Conservation (phyloP, 2,888 invertebrate genomes). For the Chrysolina oricalcia region DNA sequence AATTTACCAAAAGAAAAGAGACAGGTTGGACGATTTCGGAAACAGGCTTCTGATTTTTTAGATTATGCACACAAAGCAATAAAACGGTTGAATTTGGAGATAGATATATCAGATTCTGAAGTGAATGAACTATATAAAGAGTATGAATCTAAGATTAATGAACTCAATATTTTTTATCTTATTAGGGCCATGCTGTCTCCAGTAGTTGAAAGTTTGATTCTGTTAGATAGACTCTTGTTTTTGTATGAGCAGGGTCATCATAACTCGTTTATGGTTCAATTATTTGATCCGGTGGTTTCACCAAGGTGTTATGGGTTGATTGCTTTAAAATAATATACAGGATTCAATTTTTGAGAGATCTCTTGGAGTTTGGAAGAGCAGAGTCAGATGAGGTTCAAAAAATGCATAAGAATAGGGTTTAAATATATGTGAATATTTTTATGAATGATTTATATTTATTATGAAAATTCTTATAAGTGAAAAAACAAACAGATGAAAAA, state of each 20-base stretch:
- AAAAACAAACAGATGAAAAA: no score
- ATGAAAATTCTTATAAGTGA: no score
- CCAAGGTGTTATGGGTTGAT: constrained; percentile 88
- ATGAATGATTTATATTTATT: no score
- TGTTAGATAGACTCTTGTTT: constrained; percentile 87
- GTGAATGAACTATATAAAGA: constrained; percentile 70
- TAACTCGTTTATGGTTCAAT: constrained; percentile 79
- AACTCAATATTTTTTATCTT: constrained; percentile 84
- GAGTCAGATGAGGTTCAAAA: no score
- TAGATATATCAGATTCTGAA: constrained; percentile 71
- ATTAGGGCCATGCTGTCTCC: constrained; percentile 85
- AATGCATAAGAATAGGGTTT: no score
- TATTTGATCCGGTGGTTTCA: constrained; percentile 89
- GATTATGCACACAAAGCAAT: constrained; percentile 83
- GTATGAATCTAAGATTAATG: constrained; percentile 73
- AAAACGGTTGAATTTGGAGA: constrained; percentile 75
- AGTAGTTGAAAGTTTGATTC: constrained; percentile 85
- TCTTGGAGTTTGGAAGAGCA: no score
- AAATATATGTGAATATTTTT: no score
- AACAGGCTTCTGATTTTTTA: constrained; percentile 76
- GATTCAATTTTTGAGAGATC: background rate
- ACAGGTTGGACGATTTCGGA: constrained; percentile 74
- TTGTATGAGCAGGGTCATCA: constrained; percentile 79
- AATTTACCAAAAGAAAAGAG: constrained; percentile 68
- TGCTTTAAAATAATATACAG: constrained; percentile 72